Base-by-base conservation (phyloP, 1,140 invertebrate genomes). In the Microplitis mediator region DNA sequence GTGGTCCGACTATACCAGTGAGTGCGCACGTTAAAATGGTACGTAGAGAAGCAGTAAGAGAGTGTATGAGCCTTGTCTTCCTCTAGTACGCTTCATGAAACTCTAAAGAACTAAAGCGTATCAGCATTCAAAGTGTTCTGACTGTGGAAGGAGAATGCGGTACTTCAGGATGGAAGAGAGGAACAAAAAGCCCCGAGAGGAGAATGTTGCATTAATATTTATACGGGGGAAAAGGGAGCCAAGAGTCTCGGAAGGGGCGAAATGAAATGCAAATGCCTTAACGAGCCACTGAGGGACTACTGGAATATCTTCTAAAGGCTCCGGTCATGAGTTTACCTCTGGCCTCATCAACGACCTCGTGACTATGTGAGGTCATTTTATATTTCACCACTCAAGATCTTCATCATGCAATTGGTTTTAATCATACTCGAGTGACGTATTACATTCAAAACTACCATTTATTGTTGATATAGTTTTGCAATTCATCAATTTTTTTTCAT, bases 131-230 rank as follows among this genome's bases (percentile, higher is more conserved):
- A 87, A 87, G 86, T 86, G 77, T 81, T 82, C 75, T 74, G 54
- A 16, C 72, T 73, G 70, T 80, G 80, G 79, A 84, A 78, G 70
- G 58, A 68, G 34, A 36, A 54, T 52, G 73, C 31, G 81, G 78
- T 81, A 80, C 78, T 81, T 74, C 77, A 73, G 77, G 73, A 80
- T 76, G 79, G 79, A 79, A 68, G 56, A 82, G 85, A 85, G 83
- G 82, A 85, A 85, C 84, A 86, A 87, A 87, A 85, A 86, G 82
- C 80, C 77, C 75, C 78, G 82, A 85, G 81, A 84, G 81, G 82
- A 84, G 85, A 83, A 87, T 87, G 85, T 87, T 87, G 85, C 85
- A 87, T 87, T 87, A 87, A 87, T 87, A 87, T 87, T 87, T 86
- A 87, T 87, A 87, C 80, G 83, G 74, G 82, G 72, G 81, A 82